Conservation (phyloP, 2,113 vertebrate species). For the Lipophrys pholis region DNA sequence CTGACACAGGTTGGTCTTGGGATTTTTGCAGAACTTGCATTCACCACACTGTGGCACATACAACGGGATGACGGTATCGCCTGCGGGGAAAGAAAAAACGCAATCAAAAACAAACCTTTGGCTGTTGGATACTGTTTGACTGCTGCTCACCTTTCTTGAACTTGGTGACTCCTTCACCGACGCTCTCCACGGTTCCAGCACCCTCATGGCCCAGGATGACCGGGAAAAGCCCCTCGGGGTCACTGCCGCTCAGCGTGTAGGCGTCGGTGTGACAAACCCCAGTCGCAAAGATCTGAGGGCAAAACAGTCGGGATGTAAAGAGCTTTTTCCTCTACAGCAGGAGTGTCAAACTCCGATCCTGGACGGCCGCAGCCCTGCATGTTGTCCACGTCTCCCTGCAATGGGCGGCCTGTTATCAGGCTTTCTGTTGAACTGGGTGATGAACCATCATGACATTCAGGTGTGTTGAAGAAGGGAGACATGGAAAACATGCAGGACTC, state of each 20-base stretch:
- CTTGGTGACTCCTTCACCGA: constrained; percentile 93
- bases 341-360: no score
- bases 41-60: constrained; percentile 88
- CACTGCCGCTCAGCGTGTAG: constrained; percentile 81
- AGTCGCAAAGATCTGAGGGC: constrained; percentile 81
- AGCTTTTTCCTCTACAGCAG: no score
- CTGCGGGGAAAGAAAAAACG: constrained; percentile 46
- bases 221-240: constrained; percentile 85
- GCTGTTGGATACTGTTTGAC: background rate
- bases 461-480: no score
- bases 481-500: no score
- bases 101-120: background rate
- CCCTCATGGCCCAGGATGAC: constrained; percentile 91
- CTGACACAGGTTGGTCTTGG: constrained; percentile 86
- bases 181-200: constrained; percentile 88
- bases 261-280: constrained; percentile 92
- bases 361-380: no score
- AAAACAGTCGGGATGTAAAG: no score
- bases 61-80: constrained; percentile 88
- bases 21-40: constrained; percentile 88
- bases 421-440: no score
- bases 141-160: constrained; percentile 88
- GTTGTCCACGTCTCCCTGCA: no score
- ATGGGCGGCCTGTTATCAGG: no score
- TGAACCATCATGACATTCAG: no score